Evolutionary conservation across 2,797 vertebrate species (phyloP), one percentile per base, ranked within the genome.

Genomic region (Enteromius trimaculatus): DNA sequence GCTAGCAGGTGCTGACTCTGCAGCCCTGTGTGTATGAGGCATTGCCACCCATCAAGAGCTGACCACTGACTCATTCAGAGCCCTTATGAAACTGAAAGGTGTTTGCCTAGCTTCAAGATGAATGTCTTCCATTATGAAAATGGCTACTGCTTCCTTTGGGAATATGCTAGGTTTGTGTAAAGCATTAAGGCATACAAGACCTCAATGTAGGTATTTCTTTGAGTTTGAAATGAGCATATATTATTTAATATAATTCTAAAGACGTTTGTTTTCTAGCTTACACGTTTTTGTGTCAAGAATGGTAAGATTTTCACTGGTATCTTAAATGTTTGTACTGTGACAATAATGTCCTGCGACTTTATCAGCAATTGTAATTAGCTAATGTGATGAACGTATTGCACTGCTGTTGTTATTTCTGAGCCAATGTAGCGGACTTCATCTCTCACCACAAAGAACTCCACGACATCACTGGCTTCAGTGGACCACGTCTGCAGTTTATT

Each of bases 21-120:
- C 86, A 80, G 26, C 58, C 72, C 26, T 17, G 51, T 69, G 70
- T 86, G 79, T 82, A 77, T 87, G 86, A 84, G 90, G 83, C 81
- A 91, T 90, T 91, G 92, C 92, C 91, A 92, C 91, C 92, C 93
- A 92, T 94, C 92, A 93, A 71, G 90, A 92, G 89, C 93, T 94
- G 93, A 94, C 94, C 93, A 91, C 91, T 91, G 91, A 92, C 91
- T 92, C 93, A 91, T 92, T 91, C 92, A 91, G 90, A 90, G 90
- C 90, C 65, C 90, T 90, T 62, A 66, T 49, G 74, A 84, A 86
- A 83, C 64, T 55, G 37, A 84, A 78, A 55, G 71, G 62, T 70
- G 79, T 81, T 81, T 77, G 34, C 3, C 69, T 81, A 26, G 51
- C 80, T 53, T 84, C 34, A 74, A 86, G 82, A 87, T 66, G 77